A percentile compares a stretch with the other conserved stretches of the same genome.
Evolutionary conservation across 1,140 invertebrate species (phyloP).

Genomic region (Drosophila azteca): DNA sequence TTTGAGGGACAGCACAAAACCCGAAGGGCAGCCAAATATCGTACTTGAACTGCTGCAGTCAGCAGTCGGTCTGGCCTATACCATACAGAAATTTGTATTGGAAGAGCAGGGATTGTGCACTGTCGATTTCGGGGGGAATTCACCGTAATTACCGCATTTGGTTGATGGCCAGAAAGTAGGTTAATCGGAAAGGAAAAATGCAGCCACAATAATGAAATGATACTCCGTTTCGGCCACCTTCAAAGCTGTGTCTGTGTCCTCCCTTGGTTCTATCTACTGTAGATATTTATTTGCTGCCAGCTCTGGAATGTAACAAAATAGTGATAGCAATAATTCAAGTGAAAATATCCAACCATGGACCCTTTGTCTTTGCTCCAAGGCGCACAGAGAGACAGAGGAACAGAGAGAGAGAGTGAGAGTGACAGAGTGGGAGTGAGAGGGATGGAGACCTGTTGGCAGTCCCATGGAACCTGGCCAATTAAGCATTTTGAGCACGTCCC

Average conservation of each 20-base stretch:
- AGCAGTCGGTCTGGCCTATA: slow-evolving; percentile 26
- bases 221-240: too few species aligned
- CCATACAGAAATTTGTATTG: slow-evolving; percentile 41
- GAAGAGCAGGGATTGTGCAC: slow-evolving; percentile 21
- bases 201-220: too few species aligned
- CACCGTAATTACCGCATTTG: slow-evolving; percentile 16
- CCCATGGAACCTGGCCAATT: slow-evolving; percentile 54
- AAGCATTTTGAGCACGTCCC: slow-evolving; percentile 69
- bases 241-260: background rate
- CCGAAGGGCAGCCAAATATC: slow-evolving; percentile 70
- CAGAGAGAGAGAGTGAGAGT: background rate
- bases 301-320: slow-evolving; percentile 20
- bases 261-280: background rate
- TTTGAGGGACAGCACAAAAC: slow-evolving; percentile 63
- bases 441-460: slow-evolving; percentile 30
- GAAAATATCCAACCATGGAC: slow-evolving; percentile 15
- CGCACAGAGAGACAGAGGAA: slow-evolving; percentile 5
- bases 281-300: slow-evolving; percentile 3
- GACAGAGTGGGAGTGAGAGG: background rate
- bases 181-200: slow-evolving; percentile 12
- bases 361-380: slow-evolving; percentile 14
- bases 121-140: slow-evolving; percentile 29
- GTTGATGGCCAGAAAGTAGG: slow-evolving; percentile 16
- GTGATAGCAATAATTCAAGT: slow-evolving; percentile 44
- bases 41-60: slow-evolving; percentile 18